phyloP scores from a whole-genome alignment of 1,140 invertebrate genomes.

The Anoplolepis gracilipes region DNA sequence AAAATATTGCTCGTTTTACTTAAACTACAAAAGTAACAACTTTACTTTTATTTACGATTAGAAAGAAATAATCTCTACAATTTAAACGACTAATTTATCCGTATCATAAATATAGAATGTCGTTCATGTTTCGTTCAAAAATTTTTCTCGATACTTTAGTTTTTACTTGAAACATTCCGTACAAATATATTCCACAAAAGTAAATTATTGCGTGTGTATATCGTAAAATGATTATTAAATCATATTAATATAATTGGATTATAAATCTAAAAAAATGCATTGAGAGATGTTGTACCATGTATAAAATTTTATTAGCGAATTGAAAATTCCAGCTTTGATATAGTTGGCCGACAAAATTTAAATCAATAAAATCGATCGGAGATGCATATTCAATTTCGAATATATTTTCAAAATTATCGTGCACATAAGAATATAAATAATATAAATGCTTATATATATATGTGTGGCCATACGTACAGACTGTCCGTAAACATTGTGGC shows the following conservation, averaged over 20 bases:
- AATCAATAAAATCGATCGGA: no score
- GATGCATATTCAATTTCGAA: no score
- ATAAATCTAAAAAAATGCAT: background rate
- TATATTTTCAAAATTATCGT: no score
- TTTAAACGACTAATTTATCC: no score
- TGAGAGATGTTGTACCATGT: background rate
- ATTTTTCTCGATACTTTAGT: background rate
- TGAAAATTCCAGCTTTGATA: background rate
- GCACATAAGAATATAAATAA: no score
- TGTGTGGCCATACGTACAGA: no score
- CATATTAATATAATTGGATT: no score
- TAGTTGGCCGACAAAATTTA: background rate
- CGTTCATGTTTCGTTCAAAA: background rate
- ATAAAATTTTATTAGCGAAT: background rate
- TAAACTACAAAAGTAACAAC: background rate
- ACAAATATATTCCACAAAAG: background rate
- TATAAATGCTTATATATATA: no score
- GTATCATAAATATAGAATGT: background rate
- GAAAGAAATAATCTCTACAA: background rate
- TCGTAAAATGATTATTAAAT: no score
- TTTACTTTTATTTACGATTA: background rate
- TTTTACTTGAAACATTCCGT: background rate
- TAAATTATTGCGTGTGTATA: no score
- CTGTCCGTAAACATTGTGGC: background rate
- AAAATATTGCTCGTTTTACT: background rate